phyloP scores from a whole-genome alignment of 2,113 vertebrate genomes.

The Ascaphus truei region DNA sequence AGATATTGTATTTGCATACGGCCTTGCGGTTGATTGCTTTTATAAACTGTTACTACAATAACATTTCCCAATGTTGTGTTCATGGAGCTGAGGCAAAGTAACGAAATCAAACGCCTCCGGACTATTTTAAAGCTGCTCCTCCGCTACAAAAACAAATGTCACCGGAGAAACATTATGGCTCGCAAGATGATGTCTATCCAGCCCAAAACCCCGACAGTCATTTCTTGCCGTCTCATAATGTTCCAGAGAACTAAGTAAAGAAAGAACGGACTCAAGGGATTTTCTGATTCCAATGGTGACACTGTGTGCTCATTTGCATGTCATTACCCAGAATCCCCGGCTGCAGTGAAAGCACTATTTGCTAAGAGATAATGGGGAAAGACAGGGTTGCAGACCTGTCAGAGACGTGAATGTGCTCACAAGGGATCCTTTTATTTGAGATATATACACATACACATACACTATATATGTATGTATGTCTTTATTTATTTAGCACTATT shows the following conservation, averaged over 20 bases:
- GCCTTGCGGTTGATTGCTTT: conserved; percentile 11
- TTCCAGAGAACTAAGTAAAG: conserved; percentile 29
- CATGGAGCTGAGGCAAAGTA: conserved; percentile 21
- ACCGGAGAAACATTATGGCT: conserved; percentile 10
- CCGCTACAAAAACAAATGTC: conserved; percentile 30
- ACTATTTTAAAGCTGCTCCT: conserved; percentile 21
- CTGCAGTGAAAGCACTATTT: too few species aligned
- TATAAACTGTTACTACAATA: conserved; percentile 24
- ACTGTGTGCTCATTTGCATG: too few species aligned
- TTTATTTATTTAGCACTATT: too few species aligned
- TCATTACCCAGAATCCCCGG: too few species aligned
- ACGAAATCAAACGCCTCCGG: conserved; percentile 7
- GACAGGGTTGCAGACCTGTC: too few species aligned
- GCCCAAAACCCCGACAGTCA: conserved; percentile 30
- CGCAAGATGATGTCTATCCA: not conserved
- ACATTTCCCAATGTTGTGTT: conserved; percentile 11
- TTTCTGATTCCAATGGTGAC: conserved; percentile 33
- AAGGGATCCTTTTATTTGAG: too few species aligned
- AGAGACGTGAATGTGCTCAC: too few species aligned
- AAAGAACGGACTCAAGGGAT: conserved; percentile 18
- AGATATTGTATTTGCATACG: conserved; percentile 19
- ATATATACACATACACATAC: too few species aligned
- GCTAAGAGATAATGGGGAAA: too few species aligned
- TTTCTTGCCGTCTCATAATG: conserved; percentile 28
- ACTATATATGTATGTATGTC: too few species aligned